phyloP scores from a whole-genome alignment of 2,113 vertebrate genomes.

The Trogon melanurus region DNA sequence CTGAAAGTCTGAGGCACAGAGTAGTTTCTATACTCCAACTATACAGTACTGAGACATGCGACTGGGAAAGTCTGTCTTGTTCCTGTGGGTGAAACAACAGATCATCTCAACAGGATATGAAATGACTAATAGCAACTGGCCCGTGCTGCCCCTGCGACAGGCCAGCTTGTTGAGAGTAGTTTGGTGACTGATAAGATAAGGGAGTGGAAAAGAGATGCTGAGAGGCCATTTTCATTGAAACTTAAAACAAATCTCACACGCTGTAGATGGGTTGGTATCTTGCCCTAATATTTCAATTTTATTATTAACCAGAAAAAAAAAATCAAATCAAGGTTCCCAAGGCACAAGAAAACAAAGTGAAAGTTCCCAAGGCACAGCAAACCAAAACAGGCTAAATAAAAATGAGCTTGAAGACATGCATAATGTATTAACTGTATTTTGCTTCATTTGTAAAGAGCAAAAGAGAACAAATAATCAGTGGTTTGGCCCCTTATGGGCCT shows the following conservation, averaged over 20 bases:
- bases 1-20: background rate
- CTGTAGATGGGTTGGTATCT: background rate
- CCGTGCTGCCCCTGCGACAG: background rate
- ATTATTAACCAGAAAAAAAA: constrained; percentile 28
- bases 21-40: background rate
- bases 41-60: background rate
- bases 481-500: background rate
- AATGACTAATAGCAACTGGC: constrained; percentile 16
- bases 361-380: constrained; percentile 46
- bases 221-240: background rate
- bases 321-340: constrained; percentile 51
- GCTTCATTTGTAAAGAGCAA: constrained; percentile 59
- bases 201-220: background rate
- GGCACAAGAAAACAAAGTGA: constrained; percentile 22
- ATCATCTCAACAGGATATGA: background rate
- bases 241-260: background rate
- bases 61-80: background rate
- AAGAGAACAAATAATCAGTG: constrained; percentile 59
- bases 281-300: constrained; percentile 22
- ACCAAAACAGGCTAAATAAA: constrained; percentile 28
- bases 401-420: constrained; percentile 39
- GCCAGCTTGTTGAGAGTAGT: constrained; percentile 6
- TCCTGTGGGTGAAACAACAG: background rate
- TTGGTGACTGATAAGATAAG: constrained; percentile 8
- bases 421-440: constrained; percentile 64